A percentile compares a stretch with the other conserved stretches of the same genome.
Conservation (phyloP, 2,888 invertebrate species). For the Polyommatus iphigenia region DNA sequence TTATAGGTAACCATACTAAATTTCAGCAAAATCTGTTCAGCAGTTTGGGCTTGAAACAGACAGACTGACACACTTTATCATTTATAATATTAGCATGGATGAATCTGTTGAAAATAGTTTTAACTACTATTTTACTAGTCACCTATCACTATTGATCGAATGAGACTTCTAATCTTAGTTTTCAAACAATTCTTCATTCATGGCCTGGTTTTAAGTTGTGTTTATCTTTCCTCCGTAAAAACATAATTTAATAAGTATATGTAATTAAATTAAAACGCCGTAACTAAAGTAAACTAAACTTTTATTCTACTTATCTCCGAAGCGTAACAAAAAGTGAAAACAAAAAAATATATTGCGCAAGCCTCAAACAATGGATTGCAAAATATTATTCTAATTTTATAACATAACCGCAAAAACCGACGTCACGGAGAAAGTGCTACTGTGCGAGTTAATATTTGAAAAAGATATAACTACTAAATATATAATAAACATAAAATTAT, state of each 20-base stretch:
- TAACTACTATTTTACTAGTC: no score
- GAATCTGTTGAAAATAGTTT: no score
- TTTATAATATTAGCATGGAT: no score
- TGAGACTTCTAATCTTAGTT: background rate
- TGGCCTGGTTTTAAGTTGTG: background rate
- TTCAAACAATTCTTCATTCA: background rate
- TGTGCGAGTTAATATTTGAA: background rate
- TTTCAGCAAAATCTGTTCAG: no score
- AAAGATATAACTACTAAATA: background rate
- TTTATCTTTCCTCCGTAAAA: background rate
- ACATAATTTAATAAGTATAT: background rate
- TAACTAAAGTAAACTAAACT: background rate
- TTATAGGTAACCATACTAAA: no score
- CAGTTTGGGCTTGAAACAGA: no score
- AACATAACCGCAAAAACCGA: background rate
- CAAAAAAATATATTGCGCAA: background rate
- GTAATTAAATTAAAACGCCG: background rate
- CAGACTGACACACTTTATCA: no score
- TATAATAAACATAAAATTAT: no score
- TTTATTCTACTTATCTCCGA: background rate
- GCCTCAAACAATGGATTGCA: slow-evolving; percentile 22
- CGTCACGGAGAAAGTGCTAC: slow-evolving; percentile 11
- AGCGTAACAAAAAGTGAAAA: slow-evolving; percentile 14
- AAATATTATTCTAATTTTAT: slow-evolving; percentile 6
- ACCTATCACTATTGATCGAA: no score